These are phyloP conservation scores for Phocoena sinus DNA, from an alignment of 2,113 vertebrate genomes.

Conservation along the genomic window DNA sequence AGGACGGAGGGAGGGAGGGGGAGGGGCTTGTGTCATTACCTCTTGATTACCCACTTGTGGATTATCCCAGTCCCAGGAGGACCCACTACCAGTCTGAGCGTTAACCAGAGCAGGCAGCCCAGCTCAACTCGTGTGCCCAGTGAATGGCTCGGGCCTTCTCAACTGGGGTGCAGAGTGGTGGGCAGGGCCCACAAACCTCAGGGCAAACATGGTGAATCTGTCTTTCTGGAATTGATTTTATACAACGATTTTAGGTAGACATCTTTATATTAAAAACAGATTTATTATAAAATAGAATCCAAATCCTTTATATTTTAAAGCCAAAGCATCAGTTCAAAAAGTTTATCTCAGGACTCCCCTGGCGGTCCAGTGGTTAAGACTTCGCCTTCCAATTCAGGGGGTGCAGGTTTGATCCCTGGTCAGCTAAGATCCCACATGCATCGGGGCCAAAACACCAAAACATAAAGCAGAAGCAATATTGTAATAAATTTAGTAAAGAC, in stretches of 20 bases:
- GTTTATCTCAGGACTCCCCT: not conserved
- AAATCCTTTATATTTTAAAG: not conserved
- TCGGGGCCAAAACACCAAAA: too few relatives aligned
- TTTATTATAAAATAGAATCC: slow-evolving; percentile 36
- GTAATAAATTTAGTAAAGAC: too few relatives aligned
- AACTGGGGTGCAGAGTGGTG: not conserved
- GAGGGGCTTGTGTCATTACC: not conserved
- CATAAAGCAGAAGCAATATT: too few relatives aligned
- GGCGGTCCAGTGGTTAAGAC: too few relatives aligned
- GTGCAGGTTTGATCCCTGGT: too few relatives aligned
- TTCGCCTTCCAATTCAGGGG: too few relatives aligned
- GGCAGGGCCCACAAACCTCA: not conserved
- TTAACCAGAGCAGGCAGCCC: not conserved
- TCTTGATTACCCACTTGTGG: not conserved
- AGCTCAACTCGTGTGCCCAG: not conserved
- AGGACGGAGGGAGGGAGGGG: fast-evolving
- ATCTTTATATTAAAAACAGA: slow-evolving; percentile 37
- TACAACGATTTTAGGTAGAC: not conserved
- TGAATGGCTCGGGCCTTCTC: not conserved
- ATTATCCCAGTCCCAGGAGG: not conserved
- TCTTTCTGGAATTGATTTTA: slow-evolving; percentile 16
- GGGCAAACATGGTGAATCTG: not conserved
- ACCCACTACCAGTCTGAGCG: not conserved
- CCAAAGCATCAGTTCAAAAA: not conserved
- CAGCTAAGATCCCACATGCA: too few relatives aligned